phyloP scores from a whole-genome alignment of 2,113 vertebrate species.

The Lasiurus borealis region DNA sequence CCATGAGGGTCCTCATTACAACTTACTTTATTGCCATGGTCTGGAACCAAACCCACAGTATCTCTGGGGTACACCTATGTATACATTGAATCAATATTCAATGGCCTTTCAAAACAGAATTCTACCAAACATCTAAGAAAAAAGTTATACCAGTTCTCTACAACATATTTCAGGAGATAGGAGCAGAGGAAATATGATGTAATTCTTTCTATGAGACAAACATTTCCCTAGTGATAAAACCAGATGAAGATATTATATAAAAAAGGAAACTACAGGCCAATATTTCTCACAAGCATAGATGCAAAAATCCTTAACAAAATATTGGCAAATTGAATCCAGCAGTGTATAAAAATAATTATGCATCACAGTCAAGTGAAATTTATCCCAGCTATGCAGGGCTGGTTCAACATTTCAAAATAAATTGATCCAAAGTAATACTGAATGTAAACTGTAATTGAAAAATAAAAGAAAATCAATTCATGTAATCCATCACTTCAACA shows the following conservation, averaged over 20 bases:
- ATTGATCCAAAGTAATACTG: neutral
- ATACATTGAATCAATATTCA: neutral
- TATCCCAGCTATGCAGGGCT: neutral
- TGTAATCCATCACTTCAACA: neutral
- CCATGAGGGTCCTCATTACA: neutral
- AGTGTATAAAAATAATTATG: neutral
- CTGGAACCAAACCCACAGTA: neutral
- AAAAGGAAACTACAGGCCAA: neutral
- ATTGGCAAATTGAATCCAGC: neutral
- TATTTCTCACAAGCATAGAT: neutral
- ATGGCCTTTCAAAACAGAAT: neutral
- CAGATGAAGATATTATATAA: neutral
- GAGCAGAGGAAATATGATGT: neutral
- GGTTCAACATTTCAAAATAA: neutral
- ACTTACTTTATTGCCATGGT: neutral
- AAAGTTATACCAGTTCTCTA: neutral
- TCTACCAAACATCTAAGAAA: neutral
- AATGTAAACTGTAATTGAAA: neutral
- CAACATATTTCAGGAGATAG: neutral
- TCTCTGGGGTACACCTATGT: neutral
- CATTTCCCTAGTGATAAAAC: neutral
- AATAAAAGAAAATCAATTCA: neutral
- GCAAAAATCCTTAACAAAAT: neutral
- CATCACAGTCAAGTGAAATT: neutral
- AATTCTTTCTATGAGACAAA: neutral